Percentiles rank a stretch among this genome's conserved stretches.
Conservation (phyloP, 2,113 vertebrate genomes). For the Azemiops feae region DNA sequence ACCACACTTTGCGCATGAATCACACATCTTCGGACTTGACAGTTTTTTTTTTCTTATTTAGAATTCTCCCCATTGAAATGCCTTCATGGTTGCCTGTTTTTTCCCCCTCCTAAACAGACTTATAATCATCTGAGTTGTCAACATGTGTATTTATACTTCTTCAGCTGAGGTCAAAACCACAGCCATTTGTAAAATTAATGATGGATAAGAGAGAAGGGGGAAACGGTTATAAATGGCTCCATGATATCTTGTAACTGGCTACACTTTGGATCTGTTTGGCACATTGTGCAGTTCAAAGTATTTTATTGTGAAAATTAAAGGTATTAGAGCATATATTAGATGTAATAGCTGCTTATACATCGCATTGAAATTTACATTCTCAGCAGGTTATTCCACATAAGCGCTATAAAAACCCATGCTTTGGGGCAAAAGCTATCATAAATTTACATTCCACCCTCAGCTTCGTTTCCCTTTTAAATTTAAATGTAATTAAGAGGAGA, state of each 20-base stretch:
- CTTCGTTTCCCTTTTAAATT: constrained; percentile 20
- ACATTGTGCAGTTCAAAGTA: background rate
- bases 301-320: background rate
- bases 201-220: background rate
- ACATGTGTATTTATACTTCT: background rate
- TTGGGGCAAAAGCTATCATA: background rate
- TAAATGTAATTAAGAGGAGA: constrained; percentile 1
- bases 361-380: background rate
- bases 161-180: background rate
- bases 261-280: background rate
- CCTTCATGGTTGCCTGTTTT: background rate
- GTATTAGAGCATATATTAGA: background rate
- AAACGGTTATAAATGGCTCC: background rate
- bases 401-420: background rate
- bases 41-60: background rate
- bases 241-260: background rate
- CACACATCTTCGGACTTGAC: background rate
- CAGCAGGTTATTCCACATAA: background rate
- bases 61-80: background rate
- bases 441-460: background rate
- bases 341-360: background rate
- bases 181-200: background rate
- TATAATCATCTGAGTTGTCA: background rate
- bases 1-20: background rate
- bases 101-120: background rate